Conservation (phyloP, 2,888 invertebrate species). For the Cheilosia urbana region DNA sequence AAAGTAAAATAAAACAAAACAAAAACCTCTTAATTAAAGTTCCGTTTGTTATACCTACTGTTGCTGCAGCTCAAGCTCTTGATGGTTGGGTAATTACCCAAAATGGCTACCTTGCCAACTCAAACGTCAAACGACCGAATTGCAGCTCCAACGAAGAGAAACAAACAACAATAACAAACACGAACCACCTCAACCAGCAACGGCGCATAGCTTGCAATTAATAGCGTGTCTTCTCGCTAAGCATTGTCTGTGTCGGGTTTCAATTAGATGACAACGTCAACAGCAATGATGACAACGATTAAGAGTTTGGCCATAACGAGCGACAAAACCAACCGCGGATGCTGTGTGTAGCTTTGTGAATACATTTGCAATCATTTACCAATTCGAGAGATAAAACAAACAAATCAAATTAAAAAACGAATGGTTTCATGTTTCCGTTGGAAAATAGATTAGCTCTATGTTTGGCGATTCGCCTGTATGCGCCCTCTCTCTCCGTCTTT, state of each 20-base stretch:
- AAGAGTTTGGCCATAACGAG: constrained; percentile 41
- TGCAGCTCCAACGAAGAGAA: constrained; percentile 13
- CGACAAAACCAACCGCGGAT: background rate
- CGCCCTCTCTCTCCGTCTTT: background rate
- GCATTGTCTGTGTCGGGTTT: constrained; percentile 40
- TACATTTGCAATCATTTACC: constrained; percentile 34
- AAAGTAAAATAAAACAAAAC: too few relatives aligned
- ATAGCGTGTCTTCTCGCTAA: constrained; percentile 29
- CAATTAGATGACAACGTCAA: constrained; percentile 59
- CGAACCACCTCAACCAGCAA: constrained; percentile 11
- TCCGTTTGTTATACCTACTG: constrained; percentile 30
- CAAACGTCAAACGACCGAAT: constrained; percentile 44
- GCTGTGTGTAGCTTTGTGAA: background rate
- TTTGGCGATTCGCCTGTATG: background rate
- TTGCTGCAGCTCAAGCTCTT: constrained; percentile 26
- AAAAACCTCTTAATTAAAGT: constrained; percentile 44
- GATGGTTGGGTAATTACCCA: constrained; percentile 50
- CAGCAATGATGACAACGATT: constrained; percentile 48
- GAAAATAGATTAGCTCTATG: constrained; percentile 48
- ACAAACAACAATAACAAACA: constrained; percentile 2
- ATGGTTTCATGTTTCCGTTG: constrained; percentile 48
- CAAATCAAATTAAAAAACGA: constrained; percentile 11
- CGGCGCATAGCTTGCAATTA: constrained; percentile 45
- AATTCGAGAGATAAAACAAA: constrained; percentile 23
- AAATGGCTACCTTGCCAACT: constrained; percentile 60